These are phyloP conservation scores for Stichodactyla helianthus DNA, from an alignment of 64 coral and sea anemone genomes.

Conservation along the genomic window DNA sequence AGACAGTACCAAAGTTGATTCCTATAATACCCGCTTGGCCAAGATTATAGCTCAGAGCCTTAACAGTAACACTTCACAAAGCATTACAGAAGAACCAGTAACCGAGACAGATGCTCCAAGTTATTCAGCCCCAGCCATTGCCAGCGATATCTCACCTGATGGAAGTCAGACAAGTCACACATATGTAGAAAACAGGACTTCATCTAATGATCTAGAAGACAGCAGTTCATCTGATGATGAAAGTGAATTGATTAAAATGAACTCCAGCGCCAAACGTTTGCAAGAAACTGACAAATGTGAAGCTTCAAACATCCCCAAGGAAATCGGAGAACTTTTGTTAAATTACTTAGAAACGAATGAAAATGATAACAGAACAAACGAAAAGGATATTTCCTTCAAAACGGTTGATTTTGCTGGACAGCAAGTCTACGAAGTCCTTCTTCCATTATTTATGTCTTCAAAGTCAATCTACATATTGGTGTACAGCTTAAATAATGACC, in stretches of 20 bases:
- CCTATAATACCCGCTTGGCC: not conserved
- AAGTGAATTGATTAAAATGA: no score
- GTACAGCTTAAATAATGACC: not conserved
- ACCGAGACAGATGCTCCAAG: not conserved
- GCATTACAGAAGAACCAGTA: not conserved
- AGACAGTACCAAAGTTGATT: not conserved
- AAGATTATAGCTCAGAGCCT: not conserved
- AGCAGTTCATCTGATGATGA: no score
- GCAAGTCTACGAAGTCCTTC: no score
- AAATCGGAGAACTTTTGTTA: not conserved
- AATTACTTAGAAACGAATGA: not conserved
- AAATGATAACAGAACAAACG: not conserved
- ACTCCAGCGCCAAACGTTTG: no score
- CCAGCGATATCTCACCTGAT: no score
- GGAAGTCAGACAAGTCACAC: no score
- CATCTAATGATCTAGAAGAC: no score
- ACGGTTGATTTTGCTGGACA: slow-evolving; percentile 4
- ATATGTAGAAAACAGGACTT: no score
- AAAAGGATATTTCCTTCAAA: not conserved
- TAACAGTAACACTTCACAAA: not conserved
- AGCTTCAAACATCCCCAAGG: not conserved
- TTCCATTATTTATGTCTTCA: no score
- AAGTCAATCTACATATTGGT: slow-evolving; percentile 1
- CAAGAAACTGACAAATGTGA: not conserved
- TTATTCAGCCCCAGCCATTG: no score